A percentile compares a stretch with the other conserved stretches of the same genome.
Conservation (phyloP, 1,140 invertebrate genomes). For the Orchesella cincta region DNA sequence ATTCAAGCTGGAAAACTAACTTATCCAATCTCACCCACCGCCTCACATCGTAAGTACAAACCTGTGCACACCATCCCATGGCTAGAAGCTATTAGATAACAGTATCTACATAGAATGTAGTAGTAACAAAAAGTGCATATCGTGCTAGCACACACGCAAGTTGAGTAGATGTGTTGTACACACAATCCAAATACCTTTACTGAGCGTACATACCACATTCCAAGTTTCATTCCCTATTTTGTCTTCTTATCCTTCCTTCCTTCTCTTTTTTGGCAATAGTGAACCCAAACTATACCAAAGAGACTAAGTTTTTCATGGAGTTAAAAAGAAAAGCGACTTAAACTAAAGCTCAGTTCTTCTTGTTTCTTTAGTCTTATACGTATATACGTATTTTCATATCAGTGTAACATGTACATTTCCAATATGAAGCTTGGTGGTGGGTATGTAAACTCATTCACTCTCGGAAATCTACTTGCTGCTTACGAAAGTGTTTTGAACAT, state of each 20-base stretch:
- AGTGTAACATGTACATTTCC: neutral
- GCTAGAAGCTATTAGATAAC: too few species aligned
- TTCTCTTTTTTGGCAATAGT: conserved; percentile 26
- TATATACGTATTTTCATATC: neutral
- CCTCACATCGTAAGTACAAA: too few species aligned
- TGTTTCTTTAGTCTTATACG: conserved; percentile 15
- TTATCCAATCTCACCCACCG: too few species aligned
- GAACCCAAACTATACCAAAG: conserved; percentile 26
- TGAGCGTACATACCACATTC: too few species aligned
- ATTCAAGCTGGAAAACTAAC: too few species aligned
- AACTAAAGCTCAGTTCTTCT: neutral
- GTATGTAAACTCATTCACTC: neutral
- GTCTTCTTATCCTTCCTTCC: conserved; percentile 28
- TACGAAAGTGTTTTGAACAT: neutral
- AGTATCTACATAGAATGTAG: too few species aligned
- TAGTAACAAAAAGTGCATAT: too few species aligned
- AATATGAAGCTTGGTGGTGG: too few species aligned
- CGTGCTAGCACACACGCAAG: too few species aligned
- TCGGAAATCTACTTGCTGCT: neutral
- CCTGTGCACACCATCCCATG: too few species aligned
- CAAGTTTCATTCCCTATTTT: conserved; percentile 3
- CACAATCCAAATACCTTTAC: too few species aligned
- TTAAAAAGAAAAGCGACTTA: conserved; percentile 18
- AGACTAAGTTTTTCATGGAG: conserved; percentile 28
- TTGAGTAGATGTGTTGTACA: too few species aligned